Percentiles rank a stretch among this genome's conserved stretches.
These are phyloP conservation scores for Brachionus manjavacas DNA, from an alignment of 1,140 invertebrate species.

Conservation along the genomic window DNA sequence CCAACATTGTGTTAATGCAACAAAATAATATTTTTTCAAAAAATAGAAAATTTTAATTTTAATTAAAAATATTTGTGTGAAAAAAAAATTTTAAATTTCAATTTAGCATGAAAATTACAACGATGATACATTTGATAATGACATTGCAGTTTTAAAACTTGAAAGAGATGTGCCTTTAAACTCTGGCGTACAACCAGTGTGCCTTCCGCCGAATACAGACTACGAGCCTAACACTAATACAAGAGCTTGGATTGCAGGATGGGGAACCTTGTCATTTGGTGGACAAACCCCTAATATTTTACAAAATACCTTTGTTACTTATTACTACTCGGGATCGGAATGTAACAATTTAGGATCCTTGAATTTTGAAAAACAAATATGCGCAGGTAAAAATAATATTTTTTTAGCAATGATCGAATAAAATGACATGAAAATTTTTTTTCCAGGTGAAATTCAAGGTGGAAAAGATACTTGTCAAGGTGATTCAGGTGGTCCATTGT, in stretches of 20 bases:
- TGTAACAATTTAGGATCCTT: not conserved
- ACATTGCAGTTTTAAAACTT: conserved; percentile 27
- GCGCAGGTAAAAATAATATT: not conserved
- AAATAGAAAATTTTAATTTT: not conserved
- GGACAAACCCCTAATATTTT: not conserved
- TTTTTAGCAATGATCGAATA: not conserved
- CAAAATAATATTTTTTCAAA: not conserved
- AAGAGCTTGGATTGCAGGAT: not conserved
- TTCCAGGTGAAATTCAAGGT: not conserved
- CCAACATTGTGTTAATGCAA: not conserved
- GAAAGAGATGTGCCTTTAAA: not conserved
- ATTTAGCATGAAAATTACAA: conserved; percentile 15
- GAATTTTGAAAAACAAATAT: conserved; percentile 37
- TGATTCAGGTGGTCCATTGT: conserved; percentile 10
- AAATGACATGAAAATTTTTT: not conserved
- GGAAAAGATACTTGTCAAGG: conserved; percentile 19
- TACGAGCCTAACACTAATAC: not conserved
- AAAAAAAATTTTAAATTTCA: too few species aligned
- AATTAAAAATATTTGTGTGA: too few species aligned
- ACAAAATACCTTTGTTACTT: not conserved
- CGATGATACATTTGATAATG: not conserved
- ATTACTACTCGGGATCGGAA: not conserved
- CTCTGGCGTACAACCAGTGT: not conserved
- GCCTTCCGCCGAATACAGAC: not conserved
- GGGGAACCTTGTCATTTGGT: not conserved